Conservation (phyloP, 2,888 invertebrate species). For the Ophonus ardosiacus region DNA sequence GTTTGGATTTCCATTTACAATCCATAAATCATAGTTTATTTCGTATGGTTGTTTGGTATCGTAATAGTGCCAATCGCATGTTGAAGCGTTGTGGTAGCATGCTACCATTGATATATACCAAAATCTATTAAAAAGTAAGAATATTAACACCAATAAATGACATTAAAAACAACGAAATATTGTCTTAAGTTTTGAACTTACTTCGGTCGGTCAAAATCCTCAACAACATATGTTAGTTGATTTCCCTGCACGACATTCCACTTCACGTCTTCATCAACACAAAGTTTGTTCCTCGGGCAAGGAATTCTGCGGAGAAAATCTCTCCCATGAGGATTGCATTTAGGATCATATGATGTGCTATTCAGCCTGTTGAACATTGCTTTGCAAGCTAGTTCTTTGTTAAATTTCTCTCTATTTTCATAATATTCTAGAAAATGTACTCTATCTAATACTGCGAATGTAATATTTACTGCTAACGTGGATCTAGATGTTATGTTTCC, state of each 20-base stretch:
- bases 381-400: conserved; percentile 87
- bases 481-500: conserved; percentile 92
- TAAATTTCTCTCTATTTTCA: conserved; percentile 82
- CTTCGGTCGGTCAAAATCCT: conserved; percentile 94
- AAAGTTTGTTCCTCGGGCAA: conserved; percentile 86
- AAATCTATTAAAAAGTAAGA: conserved; percentile 80
- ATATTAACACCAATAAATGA: background rate
- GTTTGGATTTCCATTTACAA: conserved; percentile 97
- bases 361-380: conserved; percentile 92
- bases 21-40: conserved; percentile 93
- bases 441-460: conserved; percentile 94
- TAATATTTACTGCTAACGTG: conserved; percentile 83
- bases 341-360: conserved; percentile 88
- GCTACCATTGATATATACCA: conserved; percentile 98
- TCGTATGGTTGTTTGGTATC: conserved; percentile 73
- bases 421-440: conserved; percentile 93
- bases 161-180: background rate
- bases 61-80: conserved; percentile 90
- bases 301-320: conserved; percentile 92
- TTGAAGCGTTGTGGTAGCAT: conserved; percentile 88
- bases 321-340: conserved; percentile 87
- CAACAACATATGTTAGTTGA: conserved; percentile 96
- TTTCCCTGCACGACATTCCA: conserved; percentile 90
- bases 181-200: conserved; percentile 72
- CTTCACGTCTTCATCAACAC: conserved; percentile 91